Evolutionary conservation across 2,113 vertebrate genomes (phyloP).

Genomic region (Raphicerus campestris): DNA sequence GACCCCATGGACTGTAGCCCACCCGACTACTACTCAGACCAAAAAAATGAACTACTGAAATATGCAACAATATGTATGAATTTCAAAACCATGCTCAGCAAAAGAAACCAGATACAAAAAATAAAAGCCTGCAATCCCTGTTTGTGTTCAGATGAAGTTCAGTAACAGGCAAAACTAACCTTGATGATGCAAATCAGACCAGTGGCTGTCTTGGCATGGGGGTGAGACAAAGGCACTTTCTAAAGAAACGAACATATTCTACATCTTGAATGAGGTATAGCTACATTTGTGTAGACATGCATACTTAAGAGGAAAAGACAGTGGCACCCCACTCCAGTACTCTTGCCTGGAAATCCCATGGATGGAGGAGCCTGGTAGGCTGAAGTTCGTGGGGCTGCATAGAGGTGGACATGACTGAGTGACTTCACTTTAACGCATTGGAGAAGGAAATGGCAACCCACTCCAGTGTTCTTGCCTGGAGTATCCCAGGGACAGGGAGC

Average conservation of each 20-base stretch:
- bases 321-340: too few species aligned
- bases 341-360: too few species aligned
- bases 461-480: too few species aligned
- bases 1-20: background rate
- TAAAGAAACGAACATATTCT: background rate
- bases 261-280: background rate
- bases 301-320: background rate
- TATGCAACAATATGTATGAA: background rate
- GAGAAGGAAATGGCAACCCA: too few species aligned
- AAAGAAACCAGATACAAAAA: background rate
- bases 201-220: background rate
- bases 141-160: background rate
- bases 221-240: background rate
- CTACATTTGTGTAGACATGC: background rate
- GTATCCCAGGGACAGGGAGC: too few species aligned
- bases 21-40: background rate
- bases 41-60: background rate
- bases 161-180: background rate
- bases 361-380: too few species aligned
- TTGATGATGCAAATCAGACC: background rate
- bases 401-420: fast-evolving
- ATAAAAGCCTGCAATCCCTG: background rate
- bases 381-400: too few species aligned
- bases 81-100: background rate
- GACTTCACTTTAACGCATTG: too few species aligned